A percentile compares a stretch with the other conserved stretches of the same genome.
These are phyloP conservation scores for Pterocles gutturalis DNA, from an alignment of 2,113 vertebrate genomes.

Conservation along the genomic window DNA sequence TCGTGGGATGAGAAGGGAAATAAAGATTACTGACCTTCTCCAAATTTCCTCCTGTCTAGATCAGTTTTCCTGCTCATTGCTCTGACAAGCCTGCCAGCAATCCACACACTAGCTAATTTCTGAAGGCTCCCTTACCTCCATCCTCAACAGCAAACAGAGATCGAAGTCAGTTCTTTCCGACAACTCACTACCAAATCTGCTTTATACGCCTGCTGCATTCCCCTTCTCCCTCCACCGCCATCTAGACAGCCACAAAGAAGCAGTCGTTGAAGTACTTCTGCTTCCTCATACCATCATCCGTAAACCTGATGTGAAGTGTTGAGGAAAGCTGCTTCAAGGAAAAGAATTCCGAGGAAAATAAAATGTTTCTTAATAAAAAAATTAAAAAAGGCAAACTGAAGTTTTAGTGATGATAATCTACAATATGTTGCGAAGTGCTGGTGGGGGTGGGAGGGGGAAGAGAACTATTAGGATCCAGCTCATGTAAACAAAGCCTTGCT, in stretches of 20 bases:
- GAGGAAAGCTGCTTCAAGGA: not conserved
- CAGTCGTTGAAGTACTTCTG: not conserved
- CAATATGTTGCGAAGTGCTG: not conserved
- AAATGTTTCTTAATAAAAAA: not conserved
- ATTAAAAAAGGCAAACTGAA: not conserved
- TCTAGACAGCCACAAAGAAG: not conserved
- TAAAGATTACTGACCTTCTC: not conserved
- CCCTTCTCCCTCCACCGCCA: not conserved
- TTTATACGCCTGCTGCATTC: not conserved
- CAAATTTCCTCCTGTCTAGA: not conserved
- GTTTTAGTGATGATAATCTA: slow-evolving; percentile 31
- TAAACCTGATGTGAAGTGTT: not conserved
- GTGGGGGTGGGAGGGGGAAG: not conserved
- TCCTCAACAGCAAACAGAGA: not conserved
- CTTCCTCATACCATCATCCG: not conserved
- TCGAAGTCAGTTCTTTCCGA: not conserved
- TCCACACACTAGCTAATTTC: not conserved
- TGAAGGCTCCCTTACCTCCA: not conserved
- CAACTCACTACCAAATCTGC: not conserved
- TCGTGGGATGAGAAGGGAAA: not conserved
- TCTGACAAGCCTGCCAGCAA: not conserved
- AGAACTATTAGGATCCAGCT: slow-evolving; percentile 26
- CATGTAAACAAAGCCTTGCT: slow-evolving; percentile 49
- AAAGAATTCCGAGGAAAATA: not conserved
- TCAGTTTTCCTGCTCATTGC: not conserved